Base-by-base conservation (phyloP, 2,888 invertebrate genomes). In the Lutraria lutraria region DNA sequence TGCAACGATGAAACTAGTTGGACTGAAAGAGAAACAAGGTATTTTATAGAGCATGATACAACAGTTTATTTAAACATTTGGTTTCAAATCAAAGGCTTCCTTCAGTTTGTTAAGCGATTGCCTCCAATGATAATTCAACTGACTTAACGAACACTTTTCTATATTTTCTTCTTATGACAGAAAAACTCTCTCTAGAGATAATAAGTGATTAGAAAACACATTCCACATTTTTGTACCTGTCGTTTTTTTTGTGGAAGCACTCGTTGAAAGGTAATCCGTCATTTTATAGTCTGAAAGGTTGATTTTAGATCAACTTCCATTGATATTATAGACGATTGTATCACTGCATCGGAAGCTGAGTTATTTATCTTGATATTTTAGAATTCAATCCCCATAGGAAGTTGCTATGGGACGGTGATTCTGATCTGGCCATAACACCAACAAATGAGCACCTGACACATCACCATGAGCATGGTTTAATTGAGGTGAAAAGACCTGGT, bases 401-500 rank as follows among this genome's bases (percentile, higher is more conserved):
- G 29, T 10, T 87, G 29, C 54, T 52, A 21, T 87, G 87, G 87
- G 79, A 83, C 52, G 72, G 82, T 8, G 43, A 31, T 10, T 76
- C 82, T 21, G 72, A 82, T 1, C 19, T 76, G 54, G 82, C 87
- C 1, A 54, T 87, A 10, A 16, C 31, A 53, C 79, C 79, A 21
- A n/a, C 25, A 19, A 43, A 72, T 19, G 54, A 31, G 10, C 16
- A 25, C 15, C 56, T 87, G 19, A 76, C 68, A 6, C 82, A 87
- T 34, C 83, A 68, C 12, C 29, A 29, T 31, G 56, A 87, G 13
- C 82, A 87, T 60, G 87, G 83, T 15, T 76, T 82, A 25, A 87
- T 87, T n/a, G 87, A 83, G 25, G 76, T 87, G n/a, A 87, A 82
- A 56, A 72, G 79, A 25, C 16, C 87, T 16, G 87, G 87, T 0